Evolutionary conservation across 2,113 vertebrate genomes (phyloP), one percentile per base, ranked within the genome.

Genomic region (Condylura cristata): DNA sequence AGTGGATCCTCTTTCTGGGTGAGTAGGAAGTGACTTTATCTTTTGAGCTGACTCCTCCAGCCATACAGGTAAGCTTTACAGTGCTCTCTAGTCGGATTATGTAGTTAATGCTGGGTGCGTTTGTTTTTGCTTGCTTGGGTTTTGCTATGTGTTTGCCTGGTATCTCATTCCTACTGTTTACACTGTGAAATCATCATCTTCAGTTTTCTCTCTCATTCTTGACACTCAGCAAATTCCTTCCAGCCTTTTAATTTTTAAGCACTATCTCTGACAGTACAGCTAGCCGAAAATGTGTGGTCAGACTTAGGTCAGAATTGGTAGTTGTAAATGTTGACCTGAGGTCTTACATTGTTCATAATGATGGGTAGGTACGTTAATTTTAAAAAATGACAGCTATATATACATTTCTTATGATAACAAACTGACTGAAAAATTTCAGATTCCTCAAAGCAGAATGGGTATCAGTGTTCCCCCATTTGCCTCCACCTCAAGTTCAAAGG

Each of bases 381-480:
- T 90, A 90, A n/a, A n/a, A n/a, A n/a, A 68, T 89, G 56, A 89
- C 63, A 58, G 11, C 48, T 76, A 2, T 84, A 78, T 93, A 26
- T 58, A 32, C 10, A 39, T 91, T 84, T 93, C 72, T 90, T 71
- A 56, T 20, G 48, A 68, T n/a, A 56, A 53, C 93, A 93, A 85
- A 81, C 28, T 20, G 51, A 81, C 26, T 14, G 48, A 51, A 93
- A 65, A 90, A 90, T 70, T 63, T 3, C 32, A 60, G 72, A 10
- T 91, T 14, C 48, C 86, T 22, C 65, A 66, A 61, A 74, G 48
- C 41, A 86, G 66, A 66, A 22, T 61, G 37, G 26, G 2, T 63
- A 5, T 63, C 18, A 1, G 26, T 58, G 34, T 86, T 74, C 28
- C 76, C 17, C 46, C 39, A 0, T n/a, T 75, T 71, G 71, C 37